Evolutionary conservation across 1,140 invertebrate species (phyloP).

Genomic region (Limonius californicus): DNA sequence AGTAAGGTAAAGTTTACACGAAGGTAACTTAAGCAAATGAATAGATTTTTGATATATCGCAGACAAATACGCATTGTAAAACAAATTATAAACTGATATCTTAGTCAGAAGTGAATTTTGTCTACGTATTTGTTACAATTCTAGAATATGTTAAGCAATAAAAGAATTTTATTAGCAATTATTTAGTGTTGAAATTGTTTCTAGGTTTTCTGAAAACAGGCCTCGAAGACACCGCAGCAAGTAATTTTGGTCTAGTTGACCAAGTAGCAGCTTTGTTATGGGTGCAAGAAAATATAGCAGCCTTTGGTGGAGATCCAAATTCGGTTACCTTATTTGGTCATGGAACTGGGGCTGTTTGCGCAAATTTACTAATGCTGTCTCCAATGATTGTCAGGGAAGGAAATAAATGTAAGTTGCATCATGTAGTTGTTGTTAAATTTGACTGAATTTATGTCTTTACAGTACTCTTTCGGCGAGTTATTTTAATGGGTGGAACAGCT

Average conservation of each 20-base stretch:
- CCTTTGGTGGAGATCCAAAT: conserved; percentile 81
- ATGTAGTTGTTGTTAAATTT: too few relatives aligned
- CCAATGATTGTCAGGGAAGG: conserved; percentile 55
- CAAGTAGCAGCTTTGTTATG: conserved; percentile 83
- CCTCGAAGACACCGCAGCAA: conserved; percentile 62
- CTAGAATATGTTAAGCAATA: too few relatives aligned
- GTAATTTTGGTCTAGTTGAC: conserved; percentile 87
- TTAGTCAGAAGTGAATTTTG: too few relatives aligned
- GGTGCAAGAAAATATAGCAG: conserved; percentile 80
- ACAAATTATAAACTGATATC: too few relatives aligned
- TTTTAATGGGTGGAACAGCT: conserved; percentile 92
- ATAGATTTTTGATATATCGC: too few relatives aligned
- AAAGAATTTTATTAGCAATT: too few relatives aligned
- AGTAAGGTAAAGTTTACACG: too few relatives aligned
- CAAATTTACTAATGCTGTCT: conserved; percentile 84
- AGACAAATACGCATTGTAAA: too few relatives aligned
- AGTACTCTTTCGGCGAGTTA: conserved; percentile 87
- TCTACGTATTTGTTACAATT: too few relatives aligned
- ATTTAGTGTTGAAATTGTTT: too few relatives aligned
- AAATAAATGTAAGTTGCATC: conserved; percentile 35
- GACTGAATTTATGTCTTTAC: conserved; percentile 32
- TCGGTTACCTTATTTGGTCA: conserved; percentile 90
- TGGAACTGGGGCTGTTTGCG: conserved; percentile 88
- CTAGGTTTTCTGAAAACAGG: conserved; percentile 77
- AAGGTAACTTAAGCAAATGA: too few relatives aligned